Evolutionary conservation across 1,140 invertebrate species (phyloP).

Genomic region (Zaprionus vittiger): DNA sequence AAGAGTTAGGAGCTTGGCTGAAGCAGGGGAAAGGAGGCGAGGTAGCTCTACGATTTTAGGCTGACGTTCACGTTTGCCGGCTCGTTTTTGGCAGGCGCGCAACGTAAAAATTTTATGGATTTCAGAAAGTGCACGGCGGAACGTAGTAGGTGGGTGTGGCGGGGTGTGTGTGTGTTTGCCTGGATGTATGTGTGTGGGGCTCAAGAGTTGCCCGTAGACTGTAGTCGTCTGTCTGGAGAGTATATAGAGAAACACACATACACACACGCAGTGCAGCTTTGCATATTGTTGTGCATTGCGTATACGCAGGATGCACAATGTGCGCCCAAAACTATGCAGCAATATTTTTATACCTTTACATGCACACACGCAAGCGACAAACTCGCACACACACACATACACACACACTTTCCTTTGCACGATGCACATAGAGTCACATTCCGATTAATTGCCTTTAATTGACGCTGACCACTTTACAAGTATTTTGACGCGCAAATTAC

Average conservation of each 20-base stretch:
- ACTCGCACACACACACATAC: neutral
- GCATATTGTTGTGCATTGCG: conserved; percentile 30
- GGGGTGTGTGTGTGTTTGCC: neutral
- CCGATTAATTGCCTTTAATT: conserved; percentile 62
- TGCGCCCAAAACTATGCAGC: conserved; percentile 62
- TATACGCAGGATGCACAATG: conserved; percentile 47
- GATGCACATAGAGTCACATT: neutral
- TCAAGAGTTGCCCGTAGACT: conserved; percentile 36
- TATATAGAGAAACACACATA: conserved; percentile 29
- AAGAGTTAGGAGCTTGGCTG: neutral
- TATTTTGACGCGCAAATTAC: conserved; percentile 69
- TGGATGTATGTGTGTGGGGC: neutral
- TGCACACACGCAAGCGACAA: neutral
- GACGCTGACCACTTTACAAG: conserved; percentile 51
- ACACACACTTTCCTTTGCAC: neutral
- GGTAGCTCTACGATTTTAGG: conserved; percentile 5
- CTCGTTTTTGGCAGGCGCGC: conserved; percentile 44
- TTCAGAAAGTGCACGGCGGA: conserved; percentile 16
- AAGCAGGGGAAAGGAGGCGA: neutral
- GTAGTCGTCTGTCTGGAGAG: conserved; percentile 61
- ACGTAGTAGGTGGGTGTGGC: neutral
- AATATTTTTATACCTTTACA: conserved; percentile 52
- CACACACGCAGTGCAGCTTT: neutral
- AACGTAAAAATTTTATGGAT: conserved; percentile 50
- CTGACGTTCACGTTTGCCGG: neutral